Base-by-base conservation (phyloP, 2,888 invertebrate genomes). In the Galeopsomyia nigrocyanea region DNA sequence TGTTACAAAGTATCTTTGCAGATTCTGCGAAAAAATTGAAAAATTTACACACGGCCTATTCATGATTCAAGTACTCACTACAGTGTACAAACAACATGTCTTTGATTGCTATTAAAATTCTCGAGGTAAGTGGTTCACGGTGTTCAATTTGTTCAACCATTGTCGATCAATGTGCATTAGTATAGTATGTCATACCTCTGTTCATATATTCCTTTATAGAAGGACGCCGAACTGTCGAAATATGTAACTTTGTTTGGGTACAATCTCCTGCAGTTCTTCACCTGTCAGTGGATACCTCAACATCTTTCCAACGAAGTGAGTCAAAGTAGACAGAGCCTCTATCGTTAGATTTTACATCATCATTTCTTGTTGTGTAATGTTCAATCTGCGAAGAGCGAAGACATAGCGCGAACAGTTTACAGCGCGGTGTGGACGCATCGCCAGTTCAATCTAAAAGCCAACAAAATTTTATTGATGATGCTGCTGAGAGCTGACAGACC, bases 281-380 rank as follows among this genome's bases (percentile, higher is more conserved):
- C 46, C 1, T 66, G 62, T n/a, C 73, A 73, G 39, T 73, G 69
- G 69, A 47, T 39, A n/a, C 73, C 73, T 0, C 61, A 73, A 47
- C n/a, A 62, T 10, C 47, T 73, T 0, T 16, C 62, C 16, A 56
- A 10, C 17, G 71, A 71, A 57, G 71, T 71, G 51, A 50, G 55
- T n/a, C 16, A 3, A n/a, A 0, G 14, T 16, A n/a, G n/a, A n/a
- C n/a, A n/a, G 13, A n/a, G 13, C 16, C 16, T 49, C 10, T 14
- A 1, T 10, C 16, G 0, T 57, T 17, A 22, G 49, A 5, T 0
- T 39, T 62, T 46, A 3, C 2, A 17, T 7, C 17, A 49, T 31
- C 17, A 61, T 16, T 2, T n/a, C n/a, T n/a, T n/a, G n/a, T n/a
- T n/a, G n/a, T n/a, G n/a, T n/a, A n/a, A n/a, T n/a, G n/a, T n/a